These are phyloP conservation scores for Temnothorax longispinosus DNA, from an alignment of 1,140 invertebrate genomes.

Conservation along the genomic window DNA sequence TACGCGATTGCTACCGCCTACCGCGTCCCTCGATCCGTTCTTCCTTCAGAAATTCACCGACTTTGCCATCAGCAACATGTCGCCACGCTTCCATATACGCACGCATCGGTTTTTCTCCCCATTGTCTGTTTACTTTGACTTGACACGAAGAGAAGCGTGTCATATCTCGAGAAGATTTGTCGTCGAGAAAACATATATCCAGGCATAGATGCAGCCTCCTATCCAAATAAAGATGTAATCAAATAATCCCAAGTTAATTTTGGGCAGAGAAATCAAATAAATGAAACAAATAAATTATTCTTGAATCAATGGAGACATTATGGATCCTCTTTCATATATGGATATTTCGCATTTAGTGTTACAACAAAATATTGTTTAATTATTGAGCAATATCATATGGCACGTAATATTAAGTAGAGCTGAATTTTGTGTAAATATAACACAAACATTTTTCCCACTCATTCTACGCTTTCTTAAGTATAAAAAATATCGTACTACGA, in stretches of 20 bases:
- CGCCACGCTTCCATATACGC: not conserved
- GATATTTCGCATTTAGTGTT: not conserved
- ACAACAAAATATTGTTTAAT: not conserved
- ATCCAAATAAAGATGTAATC: not conserved
- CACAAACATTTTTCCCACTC: not conserved
- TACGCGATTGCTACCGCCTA: constrained; percentile 69
- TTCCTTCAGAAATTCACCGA: constrained; percentile 34
- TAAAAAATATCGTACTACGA: constrained; percentile 3
- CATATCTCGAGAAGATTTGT: not conserved
- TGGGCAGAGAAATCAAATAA: not conserved
- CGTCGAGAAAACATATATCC: not conserved
- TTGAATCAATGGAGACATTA: not conserved
- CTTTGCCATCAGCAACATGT: not conserved
- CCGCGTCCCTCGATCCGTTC: constrained; percentile 52
- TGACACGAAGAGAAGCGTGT: not conserved
- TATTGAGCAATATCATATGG: not conserved
- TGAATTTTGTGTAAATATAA: not conserved
- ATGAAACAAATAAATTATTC: not conserved
- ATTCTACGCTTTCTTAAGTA: not conserved
- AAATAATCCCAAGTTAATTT: not conserved
- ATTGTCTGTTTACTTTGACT: constrained; percentile 4
- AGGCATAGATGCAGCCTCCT: not conserved
- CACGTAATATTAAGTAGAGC: not conserved
- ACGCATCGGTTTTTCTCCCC: not conserved
- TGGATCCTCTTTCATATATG: not conserved